Evolutionary conservation across 2,797 vertebrate species (phyloP), one percentile per base, ranked within the genome.

Genomic region (Aldrovandia affinis): DNA sequence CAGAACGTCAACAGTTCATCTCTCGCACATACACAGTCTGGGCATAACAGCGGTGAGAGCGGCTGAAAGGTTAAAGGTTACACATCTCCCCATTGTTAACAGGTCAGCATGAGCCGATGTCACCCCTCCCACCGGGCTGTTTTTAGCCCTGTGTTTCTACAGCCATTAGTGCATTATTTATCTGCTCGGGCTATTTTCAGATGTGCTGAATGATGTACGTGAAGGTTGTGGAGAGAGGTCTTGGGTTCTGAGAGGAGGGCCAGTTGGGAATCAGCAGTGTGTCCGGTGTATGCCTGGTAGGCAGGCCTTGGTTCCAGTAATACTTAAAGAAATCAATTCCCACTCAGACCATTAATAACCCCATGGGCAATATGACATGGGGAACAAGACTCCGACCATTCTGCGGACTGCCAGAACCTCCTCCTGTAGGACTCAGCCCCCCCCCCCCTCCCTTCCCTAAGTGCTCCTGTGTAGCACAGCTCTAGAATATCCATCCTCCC

Each of bases 101-200:
- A 20, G 44, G n/a, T 50, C 28, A 54, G 81, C 36, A n/a, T 73
- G 63, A 73, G 20, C 81, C 44, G 15, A 33, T 70, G 39, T 30
- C 47, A 77, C 63, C 30, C 44, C n/a, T 80, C 78, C 78, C 33
- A 14, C 36, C 28, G 33, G 15, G 1, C 10, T 61, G 80, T 39
- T 77, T 81, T 59, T 14, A 81, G 30, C 42, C 15, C 12, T 50
- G 22, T 77, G 44, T 52, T 73, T 82, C n/a, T 68, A 82, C 44
- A 63, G 36, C 55, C 80, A 42, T 65, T 44, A 47, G 59, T 65
- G 80, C 61, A 82, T 82, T 68, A 65, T 84, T 80, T 84, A 55
- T 50, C 7, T 42, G 50, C 30, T 1, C n/a, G 50, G 36, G 78
- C 42, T 84, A 81, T 70, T 68, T 81, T 68, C 25, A 54, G 47